Base-by-base conservation (phyloP, 2,888 invertebrate genomes). In the Leuctra nigra region DNA sequence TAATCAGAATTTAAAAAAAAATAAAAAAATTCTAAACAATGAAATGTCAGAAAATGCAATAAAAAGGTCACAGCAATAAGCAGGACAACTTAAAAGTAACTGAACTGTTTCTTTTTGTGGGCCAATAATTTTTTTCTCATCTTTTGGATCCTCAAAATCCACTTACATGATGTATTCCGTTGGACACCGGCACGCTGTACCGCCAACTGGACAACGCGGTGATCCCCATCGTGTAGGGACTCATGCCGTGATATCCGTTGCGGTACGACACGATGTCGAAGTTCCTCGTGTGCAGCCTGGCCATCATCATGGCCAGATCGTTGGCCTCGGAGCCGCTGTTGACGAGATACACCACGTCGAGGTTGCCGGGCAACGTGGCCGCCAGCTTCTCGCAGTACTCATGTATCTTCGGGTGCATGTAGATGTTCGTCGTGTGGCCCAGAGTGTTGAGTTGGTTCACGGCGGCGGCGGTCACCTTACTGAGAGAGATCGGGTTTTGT, bases 261-360 rank as follows among this genome's bases (percentile, higher is more conserved):
- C 88, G 84, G 53, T 98, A 75, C 0, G 93, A 87, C 29, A 98
- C 74, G 16, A 96, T 79, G 64, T 96, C 94, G 65, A 82, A 84
- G 66, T 87, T 84, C 1, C 86, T 86, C 0, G 97, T 96, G 69
- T 93, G 83, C 1, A 90, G 72, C 64, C 95, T 81, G 0, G 96
- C 89, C 72, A 99, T 78, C 25, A 94, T 69, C 62, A 91, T 77
- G 0, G 98, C 98, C 57, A 99, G 75, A 70, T 99, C 98, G 68
- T 97, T 98, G 0, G 98, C 97, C 73, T 99, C 98, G 4, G 94
- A 91, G 0, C 98, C 98, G 66, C 96, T 97, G 73, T 98, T 98
- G 1, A 93, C 90, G 65, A 97, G 83, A 69, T 94, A 96, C 1
- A 91, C 89, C 23, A 50, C 50, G 33, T 22, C 35, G 20, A 50